Evolutionary conservation across 1,140 invertebrate genomes (phyloP), one percentile per base, ranked within the genome.

Genomic region (Calephelis nemesis): DNA sequence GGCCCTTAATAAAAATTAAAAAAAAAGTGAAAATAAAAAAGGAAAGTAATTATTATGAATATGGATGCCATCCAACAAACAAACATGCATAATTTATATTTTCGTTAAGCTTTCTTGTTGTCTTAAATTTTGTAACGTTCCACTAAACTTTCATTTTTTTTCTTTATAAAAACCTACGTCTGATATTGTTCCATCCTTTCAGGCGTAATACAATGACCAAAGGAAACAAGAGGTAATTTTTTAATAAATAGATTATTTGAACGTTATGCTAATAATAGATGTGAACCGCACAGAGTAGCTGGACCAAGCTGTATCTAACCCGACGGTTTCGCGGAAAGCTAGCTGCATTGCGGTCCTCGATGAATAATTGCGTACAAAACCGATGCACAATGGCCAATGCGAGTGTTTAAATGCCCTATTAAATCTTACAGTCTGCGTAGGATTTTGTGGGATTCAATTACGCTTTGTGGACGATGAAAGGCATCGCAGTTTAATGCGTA

Each of bases 331-430:
- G 82, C 73, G 79, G 79, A 84, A 85, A 84, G 81, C 82, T 85
- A 82, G 79, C 76, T 79, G 77, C 71, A 79, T 68, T 87, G 86
- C 76, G 83, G 81, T 83, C 74, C 64, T 75, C 81, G 77, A 86
- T 89, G 87, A 89, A 89, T 89, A 87, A 88, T 88, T 78, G 84
- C 81, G 84, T 82, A 85, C 87, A 84, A 84, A 89, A 85, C 87
- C 81, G 75, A 77, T 80, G 82, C 81, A 88, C 87, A 90, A 91
- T 89, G 77, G 85, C 86, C 87, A 91, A 91, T 91, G 87, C 83
- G 83, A 89, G 83, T 87, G 87, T 89, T 91, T 90, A 90, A 91
- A 91, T 91, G 84, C 89, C 89, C 89, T 91, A 90, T 91, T 91
- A 90, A 91, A 90, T 90, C 85, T 90, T 90, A 88, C 83, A 72